Conservation (phyloP, 2,888 invertebrate genomes). For the Acronicta aceris region DNA sequence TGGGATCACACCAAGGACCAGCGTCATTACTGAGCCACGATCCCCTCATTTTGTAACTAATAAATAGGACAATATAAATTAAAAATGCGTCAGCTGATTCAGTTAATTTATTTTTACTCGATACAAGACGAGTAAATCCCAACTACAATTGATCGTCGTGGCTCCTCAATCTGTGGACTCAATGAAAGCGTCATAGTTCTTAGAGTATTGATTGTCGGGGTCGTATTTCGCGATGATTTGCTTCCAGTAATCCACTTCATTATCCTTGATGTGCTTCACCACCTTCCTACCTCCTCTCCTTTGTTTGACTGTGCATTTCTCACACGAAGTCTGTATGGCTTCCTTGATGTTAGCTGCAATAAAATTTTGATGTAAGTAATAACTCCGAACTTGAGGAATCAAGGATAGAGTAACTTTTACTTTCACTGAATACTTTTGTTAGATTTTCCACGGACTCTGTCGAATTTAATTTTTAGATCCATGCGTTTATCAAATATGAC, state of each 20-base stretch:
- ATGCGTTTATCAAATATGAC: too few relatives aligned
- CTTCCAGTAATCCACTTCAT: slow-evolving; percentile 91
- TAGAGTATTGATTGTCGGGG: slow-evolving; percentile 90
- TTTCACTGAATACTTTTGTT: too few relatives aligned
- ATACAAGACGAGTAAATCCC: not conserved
- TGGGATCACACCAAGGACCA: too few relatives aligned
- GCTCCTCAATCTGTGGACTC: slow-evolving; percentile 58
- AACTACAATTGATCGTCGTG: not conserved
- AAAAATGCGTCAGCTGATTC: not conserved
- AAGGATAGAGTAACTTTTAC: too few relatives aligned
- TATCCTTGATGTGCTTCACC: slow-evolving; percentile 90
- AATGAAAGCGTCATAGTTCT: slow-evolving; percentile 88
- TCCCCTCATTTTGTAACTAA: too few relatives aligned
- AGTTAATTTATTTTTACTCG: slow-evolving; percentile 24
- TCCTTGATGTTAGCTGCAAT: slow-evolving; percentile 90
- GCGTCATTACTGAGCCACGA: too few relatives aligned
- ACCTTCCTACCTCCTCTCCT: slow-evolving; percentile 90
- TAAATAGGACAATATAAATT: too few relatives aligned
- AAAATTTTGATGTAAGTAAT: not conserved
- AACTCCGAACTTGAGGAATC: too few relatives aligned
- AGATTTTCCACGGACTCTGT: too few relatives aligned
- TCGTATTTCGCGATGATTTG: slow-evolving; percentile 92
- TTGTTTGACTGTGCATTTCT: slow-evolving; percentile 92
- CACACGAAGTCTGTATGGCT: slow-evolving; percentile 91
- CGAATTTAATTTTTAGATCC: too few relatives aligned